These are phyloP conservation scores for Montipora efflorescens DNA, from an alignment of 64 coral and sea anemone species.

Conservation along the genomic window DNA sequence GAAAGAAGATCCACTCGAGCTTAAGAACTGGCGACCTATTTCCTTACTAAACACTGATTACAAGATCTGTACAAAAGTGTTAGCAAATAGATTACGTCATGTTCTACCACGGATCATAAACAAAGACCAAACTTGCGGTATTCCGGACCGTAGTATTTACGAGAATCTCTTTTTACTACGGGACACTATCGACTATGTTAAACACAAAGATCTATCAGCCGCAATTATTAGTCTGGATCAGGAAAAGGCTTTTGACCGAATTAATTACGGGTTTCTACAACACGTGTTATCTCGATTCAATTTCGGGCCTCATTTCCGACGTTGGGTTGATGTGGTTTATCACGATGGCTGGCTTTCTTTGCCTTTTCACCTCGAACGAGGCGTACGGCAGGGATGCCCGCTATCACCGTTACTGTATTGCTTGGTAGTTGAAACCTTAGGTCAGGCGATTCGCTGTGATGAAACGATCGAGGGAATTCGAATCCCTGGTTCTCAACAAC, in stretches of 20 bases:
- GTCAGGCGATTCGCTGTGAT: slow-evolving; percentile 38
- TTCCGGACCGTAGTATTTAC: not conserved
- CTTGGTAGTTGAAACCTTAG: not conserved
- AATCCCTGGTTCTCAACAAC: not conserved
- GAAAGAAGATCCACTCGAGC: too few species aligned
- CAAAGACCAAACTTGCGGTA: not conserved
- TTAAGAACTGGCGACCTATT: too few species aligned
- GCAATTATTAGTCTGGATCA: slow-evolving; percentile 12
- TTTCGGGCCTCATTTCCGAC: slow-evolving; percentile 17
- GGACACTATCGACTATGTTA: slow-evolving; percentile 4
- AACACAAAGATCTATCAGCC: not conserved
- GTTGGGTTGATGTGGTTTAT: not conserved
- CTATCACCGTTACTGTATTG: slow-evolving; percentile 52
- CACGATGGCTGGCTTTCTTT: slow-evolving; percentile 4
- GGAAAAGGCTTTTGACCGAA: slow-evolving; percentile 54
- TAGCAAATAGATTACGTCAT: too few species aligned
- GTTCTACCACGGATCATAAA: too few species aligned
- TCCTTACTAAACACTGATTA: too few species aligned
- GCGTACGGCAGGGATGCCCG: slow-evolving; percentile 19
- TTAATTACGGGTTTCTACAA: not conserved
- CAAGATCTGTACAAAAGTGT: too few species aligned
- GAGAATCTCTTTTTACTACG: not conserved
- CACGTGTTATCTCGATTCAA: not conserved
- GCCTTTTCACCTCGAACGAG: not conserved
- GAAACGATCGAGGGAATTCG: slow-evolving; percentile 10